A percentile compares a stretch with the other conserved stretches of the same genome.
Conservation (phyloP, 2,797 vertebrate species). For the Thamnophis elegans region DNA sequence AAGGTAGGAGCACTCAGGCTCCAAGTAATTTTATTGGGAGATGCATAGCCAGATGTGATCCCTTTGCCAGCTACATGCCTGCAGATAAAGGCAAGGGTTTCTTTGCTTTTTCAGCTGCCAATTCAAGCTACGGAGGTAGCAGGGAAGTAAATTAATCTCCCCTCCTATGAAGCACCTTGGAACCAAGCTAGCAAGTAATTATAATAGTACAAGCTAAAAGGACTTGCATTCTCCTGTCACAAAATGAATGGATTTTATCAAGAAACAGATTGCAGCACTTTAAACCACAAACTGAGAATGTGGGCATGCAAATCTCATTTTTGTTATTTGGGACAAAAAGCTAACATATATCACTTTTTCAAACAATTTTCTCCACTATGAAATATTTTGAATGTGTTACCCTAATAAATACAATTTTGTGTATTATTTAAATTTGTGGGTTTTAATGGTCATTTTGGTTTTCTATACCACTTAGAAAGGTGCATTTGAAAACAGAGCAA, state of each 20-base stretch:
- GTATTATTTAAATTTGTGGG: not conserved
- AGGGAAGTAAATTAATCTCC: not conserved
- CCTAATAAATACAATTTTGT: not conserved
- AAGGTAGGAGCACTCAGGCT: not conserved
- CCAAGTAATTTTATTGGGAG: not conserved
- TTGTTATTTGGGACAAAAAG: not conserved
- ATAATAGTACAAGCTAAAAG: not conserved
- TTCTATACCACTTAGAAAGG: not conserved
- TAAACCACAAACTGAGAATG: not conserved
- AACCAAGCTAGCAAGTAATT: not conserved
- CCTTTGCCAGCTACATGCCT: not conserved
- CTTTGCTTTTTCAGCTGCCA: not conserved
- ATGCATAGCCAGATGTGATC: slow-evolving; percentile 1
- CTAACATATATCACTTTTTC: not conserved
- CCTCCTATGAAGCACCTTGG: not conserved
- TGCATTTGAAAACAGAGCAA: not conserved
- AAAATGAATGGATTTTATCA: not conserved
- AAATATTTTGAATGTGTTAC: not conserved
- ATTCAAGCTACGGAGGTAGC: not conserved
- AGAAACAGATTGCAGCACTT: not conserved
- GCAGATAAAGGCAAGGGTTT: not conserved
- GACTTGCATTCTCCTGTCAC: not conserved
- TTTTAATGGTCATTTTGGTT: not conserved
- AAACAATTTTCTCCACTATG: not conserved
- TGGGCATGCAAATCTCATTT: not conserved